phyloP scores from a whole-genome alignment of 2,888 invertebrate genomes.

The Baronia brevicornis region DNA sequence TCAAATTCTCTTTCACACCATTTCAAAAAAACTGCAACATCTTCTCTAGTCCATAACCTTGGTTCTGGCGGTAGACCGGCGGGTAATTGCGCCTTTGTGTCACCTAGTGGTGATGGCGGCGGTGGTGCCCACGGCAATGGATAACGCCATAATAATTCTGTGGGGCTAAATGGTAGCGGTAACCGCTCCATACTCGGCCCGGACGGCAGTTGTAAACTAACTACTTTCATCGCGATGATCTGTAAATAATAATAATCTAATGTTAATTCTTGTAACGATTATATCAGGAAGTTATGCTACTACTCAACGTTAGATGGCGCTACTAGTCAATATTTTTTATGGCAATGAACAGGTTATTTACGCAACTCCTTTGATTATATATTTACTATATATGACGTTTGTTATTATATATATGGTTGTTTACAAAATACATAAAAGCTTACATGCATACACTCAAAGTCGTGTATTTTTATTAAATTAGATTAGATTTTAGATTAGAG shows the following conservation, averaged over 20 bases:
- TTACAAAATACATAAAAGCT: too few relatives aligned
- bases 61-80: slow-evolving; percentile 90
- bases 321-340: too few relatives aligned
- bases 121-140: slow-evolving; percentile 84
- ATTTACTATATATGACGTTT: neutral
- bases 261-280: neutral
- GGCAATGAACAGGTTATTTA: too few relatives aligned
- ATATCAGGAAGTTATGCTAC: too few relatives aligned
- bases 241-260: slow-evolving; percentile 35
- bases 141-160: slow-evolving; percentile 92
- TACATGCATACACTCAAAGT: too few relatives aligned
- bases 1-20: slow-evolving; percentile 96
- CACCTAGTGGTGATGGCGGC: slow-evolving; percentile 82
- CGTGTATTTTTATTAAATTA: too few relatives aligned
- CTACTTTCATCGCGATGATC: slow-evolving; percentile 77
- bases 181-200: slow-evolving; percentile 84
- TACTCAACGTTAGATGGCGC: too few relatives aligned
- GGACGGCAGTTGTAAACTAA: slow-evolving; percentile 82
- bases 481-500: too few relatives aligned
- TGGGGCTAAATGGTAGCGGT: slow-evolving; percentile 87
- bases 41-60: slow-evolving; percentile 91
- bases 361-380: neutral
- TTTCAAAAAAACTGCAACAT: slow-evolving; percentile 89
- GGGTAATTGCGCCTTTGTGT: slow-evolving; percentile 91
- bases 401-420: too few relatives aligned